Evolutionary conservation across 2,888 invertebrate genomes (phyloP).

Genomic region (Molanna angustata): DNA sequence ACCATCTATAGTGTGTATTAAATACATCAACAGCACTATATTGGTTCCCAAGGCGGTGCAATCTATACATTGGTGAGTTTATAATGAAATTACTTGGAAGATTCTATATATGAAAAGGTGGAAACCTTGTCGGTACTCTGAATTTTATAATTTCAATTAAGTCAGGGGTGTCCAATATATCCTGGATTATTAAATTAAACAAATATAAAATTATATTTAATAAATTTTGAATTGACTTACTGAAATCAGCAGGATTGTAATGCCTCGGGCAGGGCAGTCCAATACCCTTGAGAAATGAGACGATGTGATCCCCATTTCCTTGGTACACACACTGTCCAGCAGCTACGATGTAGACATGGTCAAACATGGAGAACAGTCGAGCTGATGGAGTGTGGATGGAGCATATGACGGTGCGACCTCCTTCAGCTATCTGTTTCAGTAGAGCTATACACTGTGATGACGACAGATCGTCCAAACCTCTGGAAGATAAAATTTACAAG

Average conservation of each 20-base stretch:
- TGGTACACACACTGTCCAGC: slow-evolving; percentile 89
- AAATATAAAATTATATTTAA: too few species aligned
- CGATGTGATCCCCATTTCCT: slow-evolving; percentile 73
- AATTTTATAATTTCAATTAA: too few species aligned
- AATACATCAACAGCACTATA: too few species aligned
- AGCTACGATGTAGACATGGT: slow-evolving; percentile 85
- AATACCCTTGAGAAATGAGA: slow-evolving; percentile 75
- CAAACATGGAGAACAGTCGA: slow-evolving; percentile 85
- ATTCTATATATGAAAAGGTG: too few species aligned
- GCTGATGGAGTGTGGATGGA: slow-evolving; percentile 97
- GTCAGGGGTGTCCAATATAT: too few species aligned
- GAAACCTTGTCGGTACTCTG: too few species aligned
- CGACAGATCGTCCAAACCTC: slow-evolving; percentile 89
- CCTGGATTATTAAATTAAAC: too few species aligned
- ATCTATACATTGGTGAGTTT: too few species aligned
- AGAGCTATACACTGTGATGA: slow-evolving; percentile 85
- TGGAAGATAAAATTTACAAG: slow-evolving; percentile 41
- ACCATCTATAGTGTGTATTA: too few species aligned
- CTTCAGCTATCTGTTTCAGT: slow-evolving; percentile 77
- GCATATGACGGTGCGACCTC: slow-evolving; percentile 89
- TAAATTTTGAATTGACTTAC: too few species aligned
- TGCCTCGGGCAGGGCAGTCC: slow-evolving; percentile 85
- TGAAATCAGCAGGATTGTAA: slow-evolving; percentile 95
- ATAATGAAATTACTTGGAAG: too few species aligned
- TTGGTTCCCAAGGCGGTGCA: too few species aligned